Conservation (phyloP, 92 coral and sea anemone species). For the Pocillopora meandrina region DNA sequence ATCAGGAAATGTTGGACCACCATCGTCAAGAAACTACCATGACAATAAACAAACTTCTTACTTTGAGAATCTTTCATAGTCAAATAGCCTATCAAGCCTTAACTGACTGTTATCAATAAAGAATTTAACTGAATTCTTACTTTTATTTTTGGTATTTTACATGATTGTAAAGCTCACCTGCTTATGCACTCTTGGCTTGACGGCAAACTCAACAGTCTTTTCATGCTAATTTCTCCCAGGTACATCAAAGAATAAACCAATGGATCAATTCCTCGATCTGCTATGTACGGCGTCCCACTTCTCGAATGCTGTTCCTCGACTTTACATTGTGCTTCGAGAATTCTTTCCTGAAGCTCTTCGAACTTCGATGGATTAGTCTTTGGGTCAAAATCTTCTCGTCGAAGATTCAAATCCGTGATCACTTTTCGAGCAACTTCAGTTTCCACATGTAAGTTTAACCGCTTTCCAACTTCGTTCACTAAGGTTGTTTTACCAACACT, state of each 20-base stretch:
- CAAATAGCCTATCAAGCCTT: no score
- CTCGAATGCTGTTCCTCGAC: constrained; percentile 51
- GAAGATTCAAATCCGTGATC: constrained; percentile 62
- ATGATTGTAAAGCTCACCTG: constrained; percentile 50
- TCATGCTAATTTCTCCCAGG: constrained; percentile 60
- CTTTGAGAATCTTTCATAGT: not conserved
- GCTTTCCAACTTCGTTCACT: constrained; percentile 56
- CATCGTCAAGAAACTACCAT: not conserved
- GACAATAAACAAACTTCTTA: not conserved
- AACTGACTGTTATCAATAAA: not conserved
- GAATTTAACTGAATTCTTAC: not conserved
- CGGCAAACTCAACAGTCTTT: constrained; percentile 48
- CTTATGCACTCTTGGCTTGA: constrained; percentile 63
- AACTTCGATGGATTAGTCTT: constrained; percentile 29
- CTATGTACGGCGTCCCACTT: constrained; percentile 63
- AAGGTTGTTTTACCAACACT: constrained; percentile 93
- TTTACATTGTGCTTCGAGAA: constrained; percentile 69
- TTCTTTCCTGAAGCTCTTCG: constrained; percentile 36
- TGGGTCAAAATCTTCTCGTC: constrained; percentile 87
- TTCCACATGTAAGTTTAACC: constrained; percentile 52
- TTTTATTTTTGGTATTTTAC: not conserved
- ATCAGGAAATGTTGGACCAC: not conserved
- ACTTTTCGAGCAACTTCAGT: constrained; percentile 86
- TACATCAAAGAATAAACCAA: constrained; percentile 80
- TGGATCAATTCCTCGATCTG: constrained; percentile 94